These are phyloP conservation scores for Upupa epops DNA, from an alignment of 2,113 vertebrate genomes.

Conservation along the genomic window DNA sequence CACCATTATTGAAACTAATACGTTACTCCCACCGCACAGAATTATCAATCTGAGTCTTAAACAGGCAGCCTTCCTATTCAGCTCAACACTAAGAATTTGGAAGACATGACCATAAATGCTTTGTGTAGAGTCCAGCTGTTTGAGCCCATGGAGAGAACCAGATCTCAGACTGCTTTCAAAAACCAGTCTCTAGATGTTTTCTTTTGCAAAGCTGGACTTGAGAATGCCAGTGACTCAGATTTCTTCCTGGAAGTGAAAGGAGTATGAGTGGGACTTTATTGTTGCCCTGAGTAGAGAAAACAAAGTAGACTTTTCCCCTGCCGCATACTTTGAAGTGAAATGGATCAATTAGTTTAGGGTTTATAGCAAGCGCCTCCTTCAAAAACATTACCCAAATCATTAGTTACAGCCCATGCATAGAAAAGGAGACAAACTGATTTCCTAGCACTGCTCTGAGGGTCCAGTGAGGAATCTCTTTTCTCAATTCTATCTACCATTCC, in stretches of 20 bases:
- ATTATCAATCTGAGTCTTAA: constrained; percentile 1
- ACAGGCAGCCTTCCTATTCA: constrained; percentile 8
- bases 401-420: not conserved
- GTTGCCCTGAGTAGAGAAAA: not conserved
- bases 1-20: not conserved
- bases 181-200: not conserved
- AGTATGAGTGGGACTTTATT: not conserved
- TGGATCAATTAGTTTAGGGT: not conserved
- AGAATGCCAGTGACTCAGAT: not conserved
- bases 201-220: not conserved
- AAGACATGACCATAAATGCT: constrained; percentile 7
- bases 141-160: not conserved
- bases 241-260: not conserved
- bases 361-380: not conserved
- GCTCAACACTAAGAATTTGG: not conserved
- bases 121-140: not conserved
- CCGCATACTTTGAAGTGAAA: not conserved
- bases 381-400: not conserved
- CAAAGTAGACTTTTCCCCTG: not conserved
- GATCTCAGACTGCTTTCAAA: not conserved
- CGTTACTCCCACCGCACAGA: not conserved
- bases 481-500: not conserved
- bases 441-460: not conserved
- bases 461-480: not conserved
- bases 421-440: constrained; percentile 2